Evolutionary conservation across 2,888 invertebrate species (phyloP).

Genomic region (Drepanosiphum platanoidis): DNA sequence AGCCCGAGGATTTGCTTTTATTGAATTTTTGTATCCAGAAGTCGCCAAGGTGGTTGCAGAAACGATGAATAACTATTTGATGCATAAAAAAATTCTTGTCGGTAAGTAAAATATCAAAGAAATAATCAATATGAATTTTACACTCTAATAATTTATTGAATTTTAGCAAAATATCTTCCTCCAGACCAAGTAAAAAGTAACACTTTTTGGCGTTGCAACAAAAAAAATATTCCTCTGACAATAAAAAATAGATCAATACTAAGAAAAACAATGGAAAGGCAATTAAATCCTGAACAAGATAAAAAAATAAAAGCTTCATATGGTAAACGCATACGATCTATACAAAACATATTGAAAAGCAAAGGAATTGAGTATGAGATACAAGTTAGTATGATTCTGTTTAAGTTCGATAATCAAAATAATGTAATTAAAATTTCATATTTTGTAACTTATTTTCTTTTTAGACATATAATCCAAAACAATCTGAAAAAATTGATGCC

Average conservation of each 20-base stretch:
- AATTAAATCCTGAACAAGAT: slow-evolving; percentile 68
- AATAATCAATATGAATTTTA: slow-evolving; percentile 22
- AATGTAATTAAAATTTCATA: neutral
- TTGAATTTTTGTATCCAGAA: slow-evolving; percentile 84
- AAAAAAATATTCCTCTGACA: slow-evolving; percentile 68
- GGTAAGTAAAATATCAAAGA: slow-evolving; percentile 70
- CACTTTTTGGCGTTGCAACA: slow-evolving; percentile 67
- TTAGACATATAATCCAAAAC: neutral
- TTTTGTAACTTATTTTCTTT: neutral
- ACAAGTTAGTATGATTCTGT: slow-evolving; percentile 61
- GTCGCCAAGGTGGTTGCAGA: slow-evolving; percentile 95
- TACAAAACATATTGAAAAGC: slow-evolving; percentile 66
- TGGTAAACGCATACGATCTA: slow-evolving; percentile 67
- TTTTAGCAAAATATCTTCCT: slow-evolving; percentile 76
- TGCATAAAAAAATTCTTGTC: slow-evolving; percentile 90
- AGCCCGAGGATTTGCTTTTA: slow-evolving; percentile 88
- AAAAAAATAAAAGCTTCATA: slow-evolving; percentile 68
- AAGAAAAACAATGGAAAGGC: slow-evolving; percentile 68
- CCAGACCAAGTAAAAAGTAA: slow-evolving; percentile 73
- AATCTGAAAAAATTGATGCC: neutral
- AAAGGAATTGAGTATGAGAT: slow-evolving; percentile 67
- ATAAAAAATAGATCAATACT: slow-evolving; percentile 68
- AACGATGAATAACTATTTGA: slow-evolving; percentile 96
- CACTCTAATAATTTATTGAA: slow-evolving; percentile 36
- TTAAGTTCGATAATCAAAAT: neutral